phyloP scores from a whole-genome alignment of 2,797 vertebrate genomes.

The Leptatherina wallacei region DNA sequence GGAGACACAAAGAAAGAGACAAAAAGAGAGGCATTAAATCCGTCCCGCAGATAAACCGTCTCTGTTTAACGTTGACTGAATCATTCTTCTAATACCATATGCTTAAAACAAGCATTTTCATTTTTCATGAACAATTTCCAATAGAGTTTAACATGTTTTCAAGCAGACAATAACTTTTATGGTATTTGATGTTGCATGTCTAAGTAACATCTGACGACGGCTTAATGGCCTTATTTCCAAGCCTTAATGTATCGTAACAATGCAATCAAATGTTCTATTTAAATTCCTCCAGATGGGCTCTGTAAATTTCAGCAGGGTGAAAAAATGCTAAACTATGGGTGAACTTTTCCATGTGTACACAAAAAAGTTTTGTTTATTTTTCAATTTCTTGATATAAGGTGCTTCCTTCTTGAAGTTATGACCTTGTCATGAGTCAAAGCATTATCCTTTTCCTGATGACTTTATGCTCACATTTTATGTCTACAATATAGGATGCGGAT shows the following conservation, averaged over 20 bases:
- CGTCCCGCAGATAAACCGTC: slow-evolving; percentile 12
- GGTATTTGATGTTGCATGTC: too few species aligned
- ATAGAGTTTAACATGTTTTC: not conserved
- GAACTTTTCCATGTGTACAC: not conserved
- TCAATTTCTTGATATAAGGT: not conserved
- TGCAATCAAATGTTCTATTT: not conserved
- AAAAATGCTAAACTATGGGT: not conserved
- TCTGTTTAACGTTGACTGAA: slow-evolving; percentile 14
- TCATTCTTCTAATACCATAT: not conserved
- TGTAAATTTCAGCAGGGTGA: not conserved
- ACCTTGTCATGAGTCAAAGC: slow-evolving; percentile 25
- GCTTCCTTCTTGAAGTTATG: not conserved
- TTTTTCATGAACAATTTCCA: slow-evolving; percentile 4
- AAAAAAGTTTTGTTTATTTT: not conserved
- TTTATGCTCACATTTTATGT: slow-evolving; percentile 34
- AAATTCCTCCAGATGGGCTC: not conserved
- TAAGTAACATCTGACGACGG: not conserved
- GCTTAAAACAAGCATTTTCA: not conserved
- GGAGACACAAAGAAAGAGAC: slow-evolving; percentile 16
- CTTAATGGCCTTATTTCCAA: not conserved
- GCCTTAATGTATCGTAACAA: not conserved
- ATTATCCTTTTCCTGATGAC: slow-evolving; percentile 16
- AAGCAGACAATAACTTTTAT: not conserved
- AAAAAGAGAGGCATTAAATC: slow-evolving; percentile 26
- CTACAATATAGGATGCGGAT: slow-evolving; percentile 17